Percentiles rank a stretch among this genome's conserved stretches.
Evolutionary conservation across 2,113 vertebrate genomes (phyloP).

Genomic region (Rhynchopsitta pachyrhyncha): DNA sequence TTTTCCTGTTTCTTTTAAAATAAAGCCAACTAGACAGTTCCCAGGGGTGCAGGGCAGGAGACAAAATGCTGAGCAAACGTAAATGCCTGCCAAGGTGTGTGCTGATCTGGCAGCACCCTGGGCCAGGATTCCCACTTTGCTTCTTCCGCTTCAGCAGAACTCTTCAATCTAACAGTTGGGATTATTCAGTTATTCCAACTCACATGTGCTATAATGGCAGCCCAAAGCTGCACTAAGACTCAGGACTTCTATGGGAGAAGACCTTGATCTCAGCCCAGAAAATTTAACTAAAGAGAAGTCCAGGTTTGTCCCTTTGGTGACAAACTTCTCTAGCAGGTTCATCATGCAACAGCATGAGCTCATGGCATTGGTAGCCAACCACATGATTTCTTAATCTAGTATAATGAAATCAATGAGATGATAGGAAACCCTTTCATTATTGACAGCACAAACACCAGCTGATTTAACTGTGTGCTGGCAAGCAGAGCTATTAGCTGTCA

Average conservation of each 20-base stretch:
- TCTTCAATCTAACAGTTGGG: not conserved
- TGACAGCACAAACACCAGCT: not conserved
- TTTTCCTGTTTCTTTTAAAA: slow-evolving; percentile 22
- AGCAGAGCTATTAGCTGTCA: not conserved
- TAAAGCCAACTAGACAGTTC: not conserved
- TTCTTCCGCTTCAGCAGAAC: not conserved
- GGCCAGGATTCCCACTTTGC: not conserved
- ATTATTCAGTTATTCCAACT: not conserved
- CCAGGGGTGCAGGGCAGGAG: not conserved
- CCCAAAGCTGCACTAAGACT: not conserved
- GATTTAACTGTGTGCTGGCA: slow-evolving; percentile 8
- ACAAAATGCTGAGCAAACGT: slow-evolving; percentile 46
- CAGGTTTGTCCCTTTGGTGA: not conserved
- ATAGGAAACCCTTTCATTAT: slow-evolving; percentile 8
- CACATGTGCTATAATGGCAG: not conserved
- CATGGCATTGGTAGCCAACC: not conserved
- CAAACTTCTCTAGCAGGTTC: not conserved
- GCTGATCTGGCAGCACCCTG: not conserved
- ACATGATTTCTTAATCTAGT: slow-evolving; percentile 7
- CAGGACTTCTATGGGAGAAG: not conserved
- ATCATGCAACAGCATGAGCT: not conserved
- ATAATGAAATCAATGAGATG: slow-evolving; percentile 5
- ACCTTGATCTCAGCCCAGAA: not conserved
- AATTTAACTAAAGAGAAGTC: not conserved
- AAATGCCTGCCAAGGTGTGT: slow-evolving; percentile 26